Conservation (phyloP, 2,888 invertebrate genomes). For the Parnassius mnemosyne region DNA sequence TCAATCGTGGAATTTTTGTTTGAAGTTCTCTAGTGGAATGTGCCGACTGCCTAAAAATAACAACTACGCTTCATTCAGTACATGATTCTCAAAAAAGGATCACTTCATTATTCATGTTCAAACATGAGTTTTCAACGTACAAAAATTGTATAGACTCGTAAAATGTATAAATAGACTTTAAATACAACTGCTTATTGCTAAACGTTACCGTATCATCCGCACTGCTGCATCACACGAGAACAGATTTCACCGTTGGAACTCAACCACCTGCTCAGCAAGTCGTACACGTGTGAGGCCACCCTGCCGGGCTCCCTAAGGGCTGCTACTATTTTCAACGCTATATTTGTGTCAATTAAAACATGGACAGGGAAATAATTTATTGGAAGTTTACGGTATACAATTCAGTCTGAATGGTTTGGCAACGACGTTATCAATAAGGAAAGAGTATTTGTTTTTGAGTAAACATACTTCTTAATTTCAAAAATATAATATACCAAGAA, state of each 20-base stretch:
- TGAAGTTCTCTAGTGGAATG: slow-evolving; percentile 77
- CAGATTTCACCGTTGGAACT: slow-evolving; percentile 32
- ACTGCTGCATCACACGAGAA: slow-evolving; percentile 37
- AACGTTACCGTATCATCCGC: slow-evolving; percentile 61
- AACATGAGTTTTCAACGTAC: slow-evolving; percentile 73
- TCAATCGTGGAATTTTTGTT: slow-evolving; percentile 74
- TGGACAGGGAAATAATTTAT: slow-evolving; percentile 53
- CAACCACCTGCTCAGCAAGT: slow-evolving; percentile 35
- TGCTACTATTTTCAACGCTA: slow-evolving; percentile 26
- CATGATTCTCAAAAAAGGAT: slow-evolving; percentile 80
- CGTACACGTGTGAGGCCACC: slow-evolving; percentile 28
- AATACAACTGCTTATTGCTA: slow-evolving; percentile 80
- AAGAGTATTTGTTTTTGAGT: slow-evolving; percentile 26
- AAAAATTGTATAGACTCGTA: slow-evolving; percentile 80
- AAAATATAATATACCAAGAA: slow-evolving; percentile 5
- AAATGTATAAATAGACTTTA: slow-evolving; percentile 80
- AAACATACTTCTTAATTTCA: slow-evolving; percentile 5
- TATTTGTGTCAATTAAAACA: slow-evolving; percentile 38
- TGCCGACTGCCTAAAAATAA: slow-evolving; percentile 79
- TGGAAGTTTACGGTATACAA: slow-evolving; percentile 69
- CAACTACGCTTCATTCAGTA: slow-evolving; percentile 75
- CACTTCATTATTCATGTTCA: slow-evolving; percentile 69
- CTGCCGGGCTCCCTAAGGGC: slow-evolving; percentile 16
- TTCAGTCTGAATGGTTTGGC: slow-evolving; percentile 78
- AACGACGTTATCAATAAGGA: slow-evolving; percentile 65